Evolutionary conservation across 2,888 invertebrate species (phyloP).

Genomic region (Andrena haemorrhoa): DNA sequence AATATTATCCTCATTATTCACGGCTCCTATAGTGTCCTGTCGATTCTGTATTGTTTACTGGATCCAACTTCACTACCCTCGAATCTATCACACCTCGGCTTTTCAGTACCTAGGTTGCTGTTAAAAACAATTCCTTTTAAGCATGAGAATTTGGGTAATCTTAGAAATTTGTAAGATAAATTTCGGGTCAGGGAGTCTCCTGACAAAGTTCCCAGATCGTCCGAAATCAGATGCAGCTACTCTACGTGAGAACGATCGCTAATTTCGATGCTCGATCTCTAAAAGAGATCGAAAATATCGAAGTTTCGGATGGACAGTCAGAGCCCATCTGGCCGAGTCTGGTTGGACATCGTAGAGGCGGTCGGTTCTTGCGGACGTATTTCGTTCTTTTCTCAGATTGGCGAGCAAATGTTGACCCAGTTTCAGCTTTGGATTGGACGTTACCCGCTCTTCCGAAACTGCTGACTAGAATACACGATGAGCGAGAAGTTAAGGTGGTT

Average conservation of each 20-base stretch:
- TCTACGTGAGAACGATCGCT: neutral
- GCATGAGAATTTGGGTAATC: neutral
- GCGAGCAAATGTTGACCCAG: constrained; percentile 70
- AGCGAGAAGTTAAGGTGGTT: constrained; percentile 64
- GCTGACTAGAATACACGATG: constrained; percentile 73
- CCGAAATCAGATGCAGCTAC: neutral
- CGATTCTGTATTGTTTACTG: neutral
- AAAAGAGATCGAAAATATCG: constrained; percentile 33
- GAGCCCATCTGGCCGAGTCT: constrained; percentile 18
- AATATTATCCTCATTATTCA: constrained; percentile 24
- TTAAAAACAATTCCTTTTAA: neutral
- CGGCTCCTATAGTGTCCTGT: no score
- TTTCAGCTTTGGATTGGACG: constrained; percentile 68
- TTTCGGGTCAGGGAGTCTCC: no score
- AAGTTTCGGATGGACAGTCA: constrained; percentile 28
- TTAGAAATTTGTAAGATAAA: no score
- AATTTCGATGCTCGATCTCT: constrained; percentile 14
- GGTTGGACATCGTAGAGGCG: constrained; percentile 41
- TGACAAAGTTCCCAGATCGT: neutral
- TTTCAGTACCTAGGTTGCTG: no score
- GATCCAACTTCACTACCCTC: neutral
- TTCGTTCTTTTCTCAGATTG: constrained; percentile 72
- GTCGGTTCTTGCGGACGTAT: constrained; percentile 64
- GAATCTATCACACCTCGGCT: no score
- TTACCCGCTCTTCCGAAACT: constrained; percentile 71